Evolutionary conservation across 2,797 vertebrate genomes (phyloP).

Genomic region (Thamnophis elegans): DNA sequence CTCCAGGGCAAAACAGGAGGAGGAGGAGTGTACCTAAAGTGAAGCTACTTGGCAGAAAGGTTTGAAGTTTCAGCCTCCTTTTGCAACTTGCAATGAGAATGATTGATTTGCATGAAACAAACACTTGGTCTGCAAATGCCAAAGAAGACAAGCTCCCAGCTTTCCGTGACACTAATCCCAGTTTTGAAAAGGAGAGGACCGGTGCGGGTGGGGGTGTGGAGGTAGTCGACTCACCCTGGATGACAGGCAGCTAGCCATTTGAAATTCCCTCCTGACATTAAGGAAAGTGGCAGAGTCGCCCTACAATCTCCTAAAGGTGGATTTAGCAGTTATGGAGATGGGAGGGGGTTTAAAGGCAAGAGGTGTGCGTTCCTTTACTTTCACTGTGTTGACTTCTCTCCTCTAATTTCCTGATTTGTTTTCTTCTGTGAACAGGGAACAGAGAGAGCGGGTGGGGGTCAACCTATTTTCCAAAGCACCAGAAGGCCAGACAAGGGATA

Average conservation of each 20-base stretch:
- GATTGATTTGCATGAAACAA: conserved; percentile 39
- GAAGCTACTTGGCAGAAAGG: conserved; percentile 45
- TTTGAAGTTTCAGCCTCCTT: conserved; percentile 47
- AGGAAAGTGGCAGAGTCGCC: neutral
- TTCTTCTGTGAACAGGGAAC: neutral
- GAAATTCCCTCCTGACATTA: accelerated
- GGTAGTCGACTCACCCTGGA: neutral
- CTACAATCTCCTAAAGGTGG: neutral
- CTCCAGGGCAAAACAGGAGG: conserved; percentile 49
- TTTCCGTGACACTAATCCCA: accelerated
- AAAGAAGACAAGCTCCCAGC: neutral
- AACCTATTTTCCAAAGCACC: too few species aligned
- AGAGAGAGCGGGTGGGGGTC: neutral
- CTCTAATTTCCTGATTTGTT: neutral
- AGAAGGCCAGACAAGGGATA: too few species aligned
- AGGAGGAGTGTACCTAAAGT: conserved; percentile 44
- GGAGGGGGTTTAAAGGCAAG: neutral
- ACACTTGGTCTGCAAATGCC: conserved; percentile 39
- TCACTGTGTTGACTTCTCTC: neutral
- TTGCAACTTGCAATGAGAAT: conserved; percentile 35
- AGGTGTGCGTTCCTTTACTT: neutral
- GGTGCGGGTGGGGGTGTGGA: neutral
- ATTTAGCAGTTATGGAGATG: neutral
- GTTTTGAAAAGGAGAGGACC: neutral
- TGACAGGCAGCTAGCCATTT: neutral